Evolutionary conservation across 1,140 invertebrate species (phyloP).

Genomic region (Bombyx mandarina): DNA sequence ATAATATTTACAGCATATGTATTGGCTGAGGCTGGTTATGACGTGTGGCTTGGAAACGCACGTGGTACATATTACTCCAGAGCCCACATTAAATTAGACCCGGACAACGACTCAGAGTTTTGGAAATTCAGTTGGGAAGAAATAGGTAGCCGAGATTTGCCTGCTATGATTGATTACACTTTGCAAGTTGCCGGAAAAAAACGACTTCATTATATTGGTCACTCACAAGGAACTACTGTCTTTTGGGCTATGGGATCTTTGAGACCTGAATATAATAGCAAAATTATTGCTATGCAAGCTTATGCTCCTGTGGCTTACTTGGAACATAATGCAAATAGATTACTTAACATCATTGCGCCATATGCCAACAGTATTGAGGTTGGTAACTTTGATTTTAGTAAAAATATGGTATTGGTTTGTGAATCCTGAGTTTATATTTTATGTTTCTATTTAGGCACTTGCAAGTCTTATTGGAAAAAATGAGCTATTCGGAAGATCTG

Average conservation of each 20-base stretch:
- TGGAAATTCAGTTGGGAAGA: constrained; percentile 75
- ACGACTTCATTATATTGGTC: constrained; percentile 66
- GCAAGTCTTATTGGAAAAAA: constrained; percentile 57
- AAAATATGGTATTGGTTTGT: background rate
- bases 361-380: constrained; percentile 23
- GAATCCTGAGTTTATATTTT: background rate
- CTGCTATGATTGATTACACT: constrained; percentile 76
- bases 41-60: constrained; percentile 9
- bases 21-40: constrained; percentile 5
- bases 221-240: constrained; percentile 71
- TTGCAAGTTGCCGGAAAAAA: constrained; percentile 58
- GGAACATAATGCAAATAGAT: constrained; percentile 44
- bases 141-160: constrained; percentile 74
- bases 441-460: constrained; percentile 15
- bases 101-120: constrained; percentile 34
- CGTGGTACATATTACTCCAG: constrained; percentile 8
- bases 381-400: constrained; percentile 3
- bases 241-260: constrained; percentile 74
- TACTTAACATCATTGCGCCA: constrained; percentile 27
- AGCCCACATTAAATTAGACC: constrained; percentile 9
- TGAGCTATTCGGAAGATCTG: constrained; percentile 70
- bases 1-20: constrained; percentile 2
- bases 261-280: constrained; percentile 73
- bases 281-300: constrained; percentile 69
- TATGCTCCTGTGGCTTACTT: constrained; percentile 74